Percentiles rank a stretch among this genome's conserved stretches.
Evolutionary conservation across 1,140 invertebrate genomes (phyloP).

Genomic region (Drosophila bifasciata): DNA sequence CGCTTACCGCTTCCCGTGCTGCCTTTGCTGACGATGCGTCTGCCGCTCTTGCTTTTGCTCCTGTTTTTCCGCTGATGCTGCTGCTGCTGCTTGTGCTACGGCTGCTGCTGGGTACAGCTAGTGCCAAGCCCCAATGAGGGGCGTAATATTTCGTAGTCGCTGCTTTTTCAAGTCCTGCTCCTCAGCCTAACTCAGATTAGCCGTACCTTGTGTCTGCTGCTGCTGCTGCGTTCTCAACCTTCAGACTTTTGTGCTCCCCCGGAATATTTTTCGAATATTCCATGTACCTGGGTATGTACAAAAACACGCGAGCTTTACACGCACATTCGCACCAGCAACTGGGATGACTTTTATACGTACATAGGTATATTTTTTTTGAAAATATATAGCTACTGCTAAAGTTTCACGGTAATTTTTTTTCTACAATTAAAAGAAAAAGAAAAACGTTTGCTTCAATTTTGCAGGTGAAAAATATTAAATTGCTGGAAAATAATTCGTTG

Average conservation of each 20-base stretch:
- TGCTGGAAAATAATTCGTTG: constrained; percentile 37
- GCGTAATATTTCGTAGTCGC: too few species aligned
- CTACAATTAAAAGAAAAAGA: constrained; percentile 71
- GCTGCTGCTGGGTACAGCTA: neutral
- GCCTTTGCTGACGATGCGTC: constrained; percentile 17
- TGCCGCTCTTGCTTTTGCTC: constrained; percentile 7
- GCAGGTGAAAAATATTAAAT: constrained; percentile 61
- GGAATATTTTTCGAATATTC: constrained; percentile 44
- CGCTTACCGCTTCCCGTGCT: constrained; percentile 69
- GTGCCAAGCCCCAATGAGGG: too few species aligned
- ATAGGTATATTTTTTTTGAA: constrained; percentile 73
- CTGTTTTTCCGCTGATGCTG: constrained; percentile 5
- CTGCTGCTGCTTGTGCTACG: too few species aligned
- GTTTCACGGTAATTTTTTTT: constrained; percentile 80
- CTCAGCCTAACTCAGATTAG: neutral
- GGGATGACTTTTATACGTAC: constrained; percentile 65
- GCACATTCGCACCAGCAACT: constrained; percentile 64
- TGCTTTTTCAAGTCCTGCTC: too few species aligned
- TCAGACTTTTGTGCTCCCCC: constrained; percentile 6
- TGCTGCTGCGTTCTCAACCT: neutral
- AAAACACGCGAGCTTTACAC: constrained; percentile 62
- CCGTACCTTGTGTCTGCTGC: constrained; percentile 16
- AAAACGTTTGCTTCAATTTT: constrained; percentile 69
- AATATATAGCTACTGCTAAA: constrained; percentile 71
- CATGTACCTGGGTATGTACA: constrained; percentile 30